phyloP scores from a whole-genome alignment of 2,113 vertebrate species.

The Megaceryle maxima region DNA sequence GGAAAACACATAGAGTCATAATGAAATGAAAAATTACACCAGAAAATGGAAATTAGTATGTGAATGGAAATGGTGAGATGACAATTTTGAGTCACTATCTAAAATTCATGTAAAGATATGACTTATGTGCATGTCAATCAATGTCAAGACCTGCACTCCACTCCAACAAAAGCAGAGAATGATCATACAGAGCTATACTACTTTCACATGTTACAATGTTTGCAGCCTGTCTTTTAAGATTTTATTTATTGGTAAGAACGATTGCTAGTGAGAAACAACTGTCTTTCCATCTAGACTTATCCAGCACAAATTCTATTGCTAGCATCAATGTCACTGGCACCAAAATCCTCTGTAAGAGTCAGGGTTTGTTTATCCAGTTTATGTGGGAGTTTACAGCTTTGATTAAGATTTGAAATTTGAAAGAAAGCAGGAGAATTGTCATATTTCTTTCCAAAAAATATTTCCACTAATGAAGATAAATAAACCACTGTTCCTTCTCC shows the following conservation, averaged over 20 bases:
- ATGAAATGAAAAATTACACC: constrained; percentile 64
- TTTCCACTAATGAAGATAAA: not conserved
- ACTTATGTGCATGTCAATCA: not conserved
- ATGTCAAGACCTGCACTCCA: not conserved
- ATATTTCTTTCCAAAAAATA: not conserved
- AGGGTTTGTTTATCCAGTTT: not conserved
- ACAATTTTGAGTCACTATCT: not conserved
- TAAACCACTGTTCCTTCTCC: not conserved
- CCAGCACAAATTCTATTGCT: not conserved
- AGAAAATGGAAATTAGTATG: constrained; percentile 45
- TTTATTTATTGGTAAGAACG: not conserved
- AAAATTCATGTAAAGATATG: not conserved
- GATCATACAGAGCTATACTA: not conserved
- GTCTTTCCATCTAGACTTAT: not conserved
- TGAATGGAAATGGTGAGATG: not conserved
- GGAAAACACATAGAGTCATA: constrained; percentile 26
- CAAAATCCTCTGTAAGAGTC: not conserved
- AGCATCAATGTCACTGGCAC: not conserved
- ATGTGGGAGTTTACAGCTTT: not conserved
- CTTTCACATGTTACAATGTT: not conserved
- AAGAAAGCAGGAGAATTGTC: not conserved
- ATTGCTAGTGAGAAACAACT: not conserved
- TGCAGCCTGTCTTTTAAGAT: not conserved
- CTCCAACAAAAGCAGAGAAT: not conserved
- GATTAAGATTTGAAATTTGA: not conserved